These are phyloP conservation scores for Chiropotes sagulatus DNA, from an alignment of 2,797 vertebrate genomes.

Conservation along the genomic window DNA sequence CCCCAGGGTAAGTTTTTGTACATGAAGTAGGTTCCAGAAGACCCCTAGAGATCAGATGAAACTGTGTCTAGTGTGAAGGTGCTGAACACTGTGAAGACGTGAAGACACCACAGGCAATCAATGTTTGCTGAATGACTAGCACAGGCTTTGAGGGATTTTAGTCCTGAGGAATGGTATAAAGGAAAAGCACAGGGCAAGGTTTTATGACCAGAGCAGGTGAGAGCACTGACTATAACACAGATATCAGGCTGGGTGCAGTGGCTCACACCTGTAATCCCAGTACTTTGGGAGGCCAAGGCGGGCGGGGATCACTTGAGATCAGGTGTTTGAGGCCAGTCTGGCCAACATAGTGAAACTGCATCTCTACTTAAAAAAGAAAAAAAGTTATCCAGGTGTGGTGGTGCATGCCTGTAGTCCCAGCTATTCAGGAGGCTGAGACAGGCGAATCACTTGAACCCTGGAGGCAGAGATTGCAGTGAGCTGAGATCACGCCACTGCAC, in stretches of 20 bases:
- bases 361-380: neutral
- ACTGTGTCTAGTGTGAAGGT: neutral
- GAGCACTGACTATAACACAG: neutral
- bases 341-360: neutral
- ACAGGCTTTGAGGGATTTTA: fast-evolving
- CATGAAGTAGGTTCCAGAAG: neutral
- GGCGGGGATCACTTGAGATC: neutral
- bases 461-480: neutral
- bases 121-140: neutral
- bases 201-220: neutral
- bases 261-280: neutral
- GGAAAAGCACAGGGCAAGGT: neutral
- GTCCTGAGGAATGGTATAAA: neutral
- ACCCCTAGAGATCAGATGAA: neutral
- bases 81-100: neutral
- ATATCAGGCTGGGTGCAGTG: neutral
- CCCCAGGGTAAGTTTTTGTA: neutral
- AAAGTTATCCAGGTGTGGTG: neutral
- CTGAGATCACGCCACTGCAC: neutral
- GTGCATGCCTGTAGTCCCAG: neutral
- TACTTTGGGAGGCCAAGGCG: neutral
- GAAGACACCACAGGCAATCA: fast-evolving
- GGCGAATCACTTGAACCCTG: neutral
- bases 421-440: neutral
- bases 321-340: neutral